Conservation (phyloP, 1,140 invertebrate genomes). For the Dendroctonus valens region DNA sequence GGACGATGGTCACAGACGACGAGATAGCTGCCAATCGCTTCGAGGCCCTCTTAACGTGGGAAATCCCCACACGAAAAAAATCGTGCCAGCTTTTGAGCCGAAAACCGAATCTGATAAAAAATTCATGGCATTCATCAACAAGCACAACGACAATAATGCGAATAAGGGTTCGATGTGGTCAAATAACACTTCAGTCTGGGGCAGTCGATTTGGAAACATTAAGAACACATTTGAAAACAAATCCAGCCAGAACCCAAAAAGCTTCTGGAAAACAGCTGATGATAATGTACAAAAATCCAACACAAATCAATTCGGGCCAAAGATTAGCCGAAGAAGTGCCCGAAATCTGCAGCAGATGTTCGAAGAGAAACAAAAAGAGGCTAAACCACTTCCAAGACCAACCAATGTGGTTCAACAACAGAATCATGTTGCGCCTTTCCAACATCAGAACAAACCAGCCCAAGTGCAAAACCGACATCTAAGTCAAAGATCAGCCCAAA, state of each 20-base stretch:
- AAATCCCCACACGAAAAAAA: constrained; percentile 49
- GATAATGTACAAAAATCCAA: constrained; percentile 42
- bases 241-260: constrained; percentile 52
- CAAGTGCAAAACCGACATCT: neutral
- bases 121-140: constrained; percentile 78
- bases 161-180: constrained; percentile 43
- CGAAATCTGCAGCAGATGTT: constrained; percentile 50
- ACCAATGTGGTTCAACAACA: neutral
- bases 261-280: constrained; percentile 59
- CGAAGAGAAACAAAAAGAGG: constrained; percentile 48
- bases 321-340: constrained; percentile 48
- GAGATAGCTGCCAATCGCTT: constrained; percentile 53
- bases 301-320: constrained; percentile 44
- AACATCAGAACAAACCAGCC: neutral
- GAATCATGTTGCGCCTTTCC: neutral
- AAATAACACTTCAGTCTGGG: constrained; percentile 45
- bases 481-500: neutral
- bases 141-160: constrained; percentile 59
- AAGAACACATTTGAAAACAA: constrained; percentile 75
- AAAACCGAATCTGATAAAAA: constrained; percentile 83
- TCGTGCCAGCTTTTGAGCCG: constrained; percentile 68
- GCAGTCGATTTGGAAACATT: constrained; percentile 76
- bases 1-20: constrained; percentile 45
- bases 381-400: neutral
- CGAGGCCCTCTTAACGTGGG: constrained; percentile 60